These are phyloP conservation scores for Chrysopa pallens DNA, from an alignment of 1,140 invertebrate species.

Conservation along the genomic window DNA sequence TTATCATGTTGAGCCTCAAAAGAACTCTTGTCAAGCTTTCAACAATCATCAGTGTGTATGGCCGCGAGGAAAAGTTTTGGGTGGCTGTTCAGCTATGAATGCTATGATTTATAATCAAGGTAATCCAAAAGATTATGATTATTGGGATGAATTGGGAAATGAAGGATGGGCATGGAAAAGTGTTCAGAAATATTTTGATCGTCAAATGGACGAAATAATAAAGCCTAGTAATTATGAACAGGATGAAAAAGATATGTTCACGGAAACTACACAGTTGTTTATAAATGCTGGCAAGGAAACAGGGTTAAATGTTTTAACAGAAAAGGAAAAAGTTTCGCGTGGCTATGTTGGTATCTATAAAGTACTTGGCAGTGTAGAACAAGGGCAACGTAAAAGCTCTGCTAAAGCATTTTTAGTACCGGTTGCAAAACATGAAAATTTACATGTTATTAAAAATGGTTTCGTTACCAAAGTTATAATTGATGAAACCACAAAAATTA, in stretches of 20 bases:
- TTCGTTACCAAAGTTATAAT: slow-evolving; percentile 28
- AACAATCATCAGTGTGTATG: slow-evolving; percentile 18
- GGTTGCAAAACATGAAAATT: slow-evolving; percentile 29
- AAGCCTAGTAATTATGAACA: not conserved
- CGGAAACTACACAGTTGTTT: slow-evolving; percentile 17
- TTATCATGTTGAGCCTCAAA: slow-evolving; percentile 23
- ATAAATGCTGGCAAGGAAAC: slow-evolving; percentile 12
- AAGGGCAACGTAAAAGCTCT: slow-evolving; percentile 32
- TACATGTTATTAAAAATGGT: slow-evolving; percentile 26
- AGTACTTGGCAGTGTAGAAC: slow-evolving; percentile 25
- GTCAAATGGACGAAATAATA: slow-evolving; percentile 24
- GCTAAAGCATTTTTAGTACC: slow-evolving; percentile 33
- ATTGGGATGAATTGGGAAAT: slow-evolving; percentile 41
- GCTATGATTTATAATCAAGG: slow-evolving; percentile 58
- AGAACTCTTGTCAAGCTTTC: not conserved
- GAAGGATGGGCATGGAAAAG: slow-evolving; percentile 46
- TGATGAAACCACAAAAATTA: slow-evolving; percentile 32
- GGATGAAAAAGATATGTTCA: not conserved
- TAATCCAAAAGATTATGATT: slow-evolving; percentile 46
- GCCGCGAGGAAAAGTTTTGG: slow-evolving; percentile 31
- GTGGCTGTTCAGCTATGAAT: slow-evolving; percentile 48
- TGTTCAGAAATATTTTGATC: slow-evolving; percentile 35
- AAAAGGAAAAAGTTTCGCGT: slow-evolving; percentile 1
- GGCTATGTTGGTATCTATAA: slow-evolving; percentile 21
- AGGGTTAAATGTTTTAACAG: slow-evolving; percentile 16